Evolutionary conservation across 2,888 invertebrate species (phyloP).

Genomic region (Abrostola triplasia): DNA sequence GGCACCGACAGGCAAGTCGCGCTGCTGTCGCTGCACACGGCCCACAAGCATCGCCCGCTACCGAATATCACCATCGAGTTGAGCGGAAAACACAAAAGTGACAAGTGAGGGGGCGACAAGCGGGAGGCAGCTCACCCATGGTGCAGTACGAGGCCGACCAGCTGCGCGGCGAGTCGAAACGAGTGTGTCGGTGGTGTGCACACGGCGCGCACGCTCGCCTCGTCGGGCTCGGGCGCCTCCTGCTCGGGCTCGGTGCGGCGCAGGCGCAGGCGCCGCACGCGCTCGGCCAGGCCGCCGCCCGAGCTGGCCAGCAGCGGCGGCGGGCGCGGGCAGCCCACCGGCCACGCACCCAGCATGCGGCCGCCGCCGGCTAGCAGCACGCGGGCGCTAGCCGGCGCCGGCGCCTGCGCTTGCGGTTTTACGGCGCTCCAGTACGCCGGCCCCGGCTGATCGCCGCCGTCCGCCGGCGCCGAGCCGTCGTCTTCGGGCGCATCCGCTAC

Average conservation of each 20-base stretch:
- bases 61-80: background rate
- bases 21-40: constrained; percentile 61
- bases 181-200: constrained; percentile 60
- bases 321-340: constrained; percentile 53
- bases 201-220: constrained; percentile 64
- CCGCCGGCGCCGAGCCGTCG: background rate
- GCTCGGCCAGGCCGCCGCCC: constrained; percentile 49
- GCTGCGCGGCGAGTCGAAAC: constrained; percentile 49
- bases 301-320: constrained; percentile 49
- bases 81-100: background rate
- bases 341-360: constrained; percentile 62
- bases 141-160: constrained; percentile 65
- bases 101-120: background rate
- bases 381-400: constrained; percentile 12
- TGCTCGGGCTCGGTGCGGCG: constrained; percentile 38
- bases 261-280: constrained; percentile 47
- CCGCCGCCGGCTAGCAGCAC: constrained; percentile 51
- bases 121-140: constrained; percentile 50
- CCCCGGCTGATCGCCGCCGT: background rate
- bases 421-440: constrained; percentile 13
- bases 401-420: constrained; percentile 19
- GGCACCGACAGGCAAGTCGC: constrained; percentile 67
- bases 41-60: constrained; percentile 73
- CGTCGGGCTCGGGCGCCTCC: constrained; percentile 57
- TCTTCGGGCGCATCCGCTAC: constrained; percentile 52